Percentiles rank a stretch among this genome's conserved stretches.
Conservation (phyloP, 2,797 vertebrate genomes). For the Chiroxiphia lanceolata region DNA sequence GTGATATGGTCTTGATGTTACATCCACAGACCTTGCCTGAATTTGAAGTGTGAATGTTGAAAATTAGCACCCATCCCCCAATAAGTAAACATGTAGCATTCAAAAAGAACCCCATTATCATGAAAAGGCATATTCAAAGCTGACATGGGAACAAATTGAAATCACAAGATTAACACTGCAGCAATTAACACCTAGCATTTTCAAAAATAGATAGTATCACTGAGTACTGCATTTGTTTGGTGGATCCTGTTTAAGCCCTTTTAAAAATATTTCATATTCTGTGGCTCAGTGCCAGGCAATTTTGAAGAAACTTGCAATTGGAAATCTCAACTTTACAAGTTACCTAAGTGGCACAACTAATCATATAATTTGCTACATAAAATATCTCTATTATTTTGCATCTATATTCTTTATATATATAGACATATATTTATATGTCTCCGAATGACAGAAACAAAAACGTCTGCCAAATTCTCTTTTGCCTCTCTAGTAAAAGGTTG, state of each 20-base stretch:
- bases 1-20: background rate
- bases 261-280: background rate
- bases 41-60: background rate
- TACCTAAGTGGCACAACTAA: background rate
- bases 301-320: background rate
- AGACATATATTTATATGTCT: background rate
- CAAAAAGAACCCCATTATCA: background rate
- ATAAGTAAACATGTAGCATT: background rate
- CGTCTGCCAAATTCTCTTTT: background rate
- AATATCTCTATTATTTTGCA: background rate
- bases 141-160: background rate
- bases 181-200: conserved; percentile 12
- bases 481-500: background rate
- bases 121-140: background rate
- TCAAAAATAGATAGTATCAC: background rate
- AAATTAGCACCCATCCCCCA: background rate
- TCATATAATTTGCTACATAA: background rate
- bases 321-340: background rate
- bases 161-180: background rate
- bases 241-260: background rate
- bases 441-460: background rate
- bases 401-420: background rate
- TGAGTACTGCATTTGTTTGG: background rate
- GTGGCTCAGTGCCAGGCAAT: background rate
- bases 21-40: background rate